These are phyloP conservation scores for Colossoma macropomum DNA, from an alignment of 2,113 vertebrate genomes.

Conservation along the genomic window DNA sequence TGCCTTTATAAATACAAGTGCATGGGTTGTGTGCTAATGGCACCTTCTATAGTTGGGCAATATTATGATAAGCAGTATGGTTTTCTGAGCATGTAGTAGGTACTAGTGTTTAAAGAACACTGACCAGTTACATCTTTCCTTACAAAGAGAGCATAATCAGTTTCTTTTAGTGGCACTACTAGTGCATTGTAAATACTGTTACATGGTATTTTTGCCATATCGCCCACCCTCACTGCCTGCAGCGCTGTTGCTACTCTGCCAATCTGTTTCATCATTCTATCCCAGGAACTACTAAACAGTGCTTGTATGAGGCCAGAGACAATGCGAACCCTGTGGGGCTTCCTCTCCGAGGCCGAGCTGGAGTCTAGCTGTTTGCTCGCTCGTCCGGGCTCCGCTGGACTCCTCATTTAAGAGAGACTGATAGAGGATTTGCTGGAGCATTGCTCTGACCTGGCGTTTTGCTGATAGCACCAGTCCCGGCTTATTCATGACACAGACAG, in stretches of 20 bases:
- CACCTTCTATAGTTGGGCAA: too few relatives aligned
- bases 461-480: conserved; percentile 14
- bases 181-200: too few relatives aligned
- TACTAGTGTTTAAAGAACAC: too few relatives aligned
- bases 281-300: not conserved
- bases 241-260: not conserved
- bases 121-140: too few relatives aligned
- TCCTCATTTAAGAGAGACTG: conserved; percentile 27
- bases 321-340: conserved; percentile 3
- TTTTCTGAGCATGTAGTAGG: too few relatives aligned
- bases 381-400: conserved; percentile 17
- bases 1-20: too few relatives aligned
- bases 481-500: conserved; percentile 30
- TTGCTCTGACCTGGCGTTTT: conserved; percentile 34
- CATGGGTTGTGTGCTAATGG: too few relatives aligned
- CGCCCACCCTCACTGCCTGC: too few relatives aligned
- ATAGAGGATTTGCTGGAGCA: conserved; percentile 37
- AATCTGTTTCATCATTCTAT: conserved; percentile 13
- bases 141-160: too few relatives aligned
- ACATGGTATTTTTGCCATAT: too few relatives aligned
- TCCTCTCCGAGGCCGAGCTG: not conserved
- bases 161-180: too few relatives aligned
- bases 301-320: not conserved
- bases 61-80: too few relatives aligned
- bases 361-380: not conserved